Percentiles rank a stretch among this genome's conserved stretches.
phyloP scores from a whole-genome alignment of 2,888 invertebrate genomes.

The Ectobius pallidus region DNA sequence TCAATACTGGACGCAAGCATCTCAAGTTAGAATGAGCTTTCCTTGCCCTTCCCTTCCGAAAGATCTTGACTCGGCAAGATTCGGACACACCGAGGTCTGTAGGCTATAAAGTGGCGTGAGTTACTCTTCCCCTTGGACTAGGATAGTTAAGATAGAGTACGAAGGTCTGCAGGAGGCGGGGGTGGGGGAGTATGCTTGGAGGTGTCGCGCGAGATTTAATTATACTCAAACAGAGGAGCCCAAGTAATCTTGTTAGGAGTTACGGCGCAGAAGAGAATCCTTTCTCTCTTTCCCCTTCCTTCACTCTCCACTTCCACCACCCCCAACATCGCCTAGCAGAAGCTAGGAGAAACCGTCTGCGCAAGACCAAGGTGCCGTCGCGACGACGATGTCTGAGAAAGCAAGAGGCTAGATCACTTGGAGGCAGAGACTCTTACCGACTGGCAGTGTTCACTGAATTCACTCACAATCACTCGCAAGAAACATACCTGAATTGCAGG shows the following conservation, averaged over 20 bases:
- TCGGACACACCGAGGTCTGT: constrained; percentile 10
- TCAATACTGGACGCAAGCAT: constrained; percentile 14
- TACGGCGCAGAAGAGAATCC: constrained; percentile 23
- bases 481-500: not conserved
- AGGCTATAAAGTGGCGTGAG: constrained; percentile 11
- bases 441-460: not conserved
- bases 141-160: constrained; percentile 12
- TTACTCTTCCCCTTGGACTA: not conserved
- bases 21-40: not conserved
- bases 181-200: constrained; percentile 21
- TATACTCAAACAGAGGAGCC: constrained; percentile 34
- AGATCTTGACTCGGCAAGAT: constrained; percentile 19
- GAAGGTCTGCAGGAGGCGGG: not conserved
- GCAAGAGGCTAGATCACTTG: not conserved
- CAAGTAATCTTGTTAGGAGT: constrained; percentile 37
- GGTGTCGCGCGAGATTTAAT: constrained; percentile 36
- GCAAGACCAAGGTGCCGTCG: constrained; percentile 19
- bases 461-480: not conserved
- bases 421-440: not conserved
- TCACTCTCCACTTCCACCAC: constrained; percentile 6
- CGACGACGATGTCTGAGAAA: constrained; percentile 22
- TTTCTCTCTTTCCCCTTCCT: constrained; percentile 18
- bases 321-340: constrained; percentile 19
- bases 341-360: constrained; percentile 14
- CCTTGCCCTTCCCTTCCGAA: not conserved